Base-by-base conservation (phyloP, 1,140 invertebrate genomes). In the Achroia grisella region DNA sequence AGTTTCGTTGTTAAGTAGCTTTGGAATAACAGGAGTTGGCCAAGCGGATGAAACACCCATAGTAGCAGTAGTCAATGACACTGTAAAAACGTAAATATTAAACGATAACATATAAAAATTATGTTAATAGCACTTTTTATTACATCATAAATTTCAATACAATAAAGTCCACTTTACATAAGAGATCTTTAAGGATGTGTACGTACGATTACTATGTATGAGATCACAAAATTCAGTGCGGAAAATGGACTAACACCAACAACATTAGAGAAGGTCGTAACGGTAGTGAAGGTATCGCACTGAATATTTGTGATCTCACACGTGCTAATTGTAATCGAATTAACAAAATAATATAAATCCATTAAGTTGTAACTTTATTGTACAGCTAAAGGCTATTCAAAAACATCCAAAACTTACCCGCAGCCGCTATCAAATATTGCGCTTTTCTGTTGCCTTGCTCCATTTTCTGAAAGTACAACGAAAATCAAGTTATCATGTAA, bases 1-100 rank as follows among this genome's bases (percentile, higher is more conserved):
- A 1, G 74, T 76, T 49, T 70, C 66, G 47, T 77, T 64, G 9
- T 61, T 58, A 8, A 80, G 56, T 4, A 87, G 61, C 41, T 82
- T 80, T 0, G 70, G 72, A 33, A 86, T 45, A 2, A 84, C 77
- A 1, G 80, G 81, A 0, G 86, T 85, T 0, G 85, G 64, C 87
- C 87, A 88, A 14, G 75, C 79, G 1, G 87, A 70, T 9, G 71
- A 65, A 1, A 75, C 68, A 0, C 87, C 87, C 51, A 86, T 64
- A 4, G 64, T 62, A 15, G 88, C 63, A 10, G 77, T 61, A 4
- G 81, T 70, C 11, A 87, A 44, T 8, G 88, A 87, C 10, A 81
- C 88, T 89, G 68, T 17, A 86, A 85, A 10, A n/a, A 9, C 2
- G 3, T 8, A 11, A 23, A 23, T 10, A 6, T 29, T 4, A 6